Evolutionary conservation across 2,113 vertebrate species (phyloP).

Genomic region (Chlorodrepanis virens): DNA sequence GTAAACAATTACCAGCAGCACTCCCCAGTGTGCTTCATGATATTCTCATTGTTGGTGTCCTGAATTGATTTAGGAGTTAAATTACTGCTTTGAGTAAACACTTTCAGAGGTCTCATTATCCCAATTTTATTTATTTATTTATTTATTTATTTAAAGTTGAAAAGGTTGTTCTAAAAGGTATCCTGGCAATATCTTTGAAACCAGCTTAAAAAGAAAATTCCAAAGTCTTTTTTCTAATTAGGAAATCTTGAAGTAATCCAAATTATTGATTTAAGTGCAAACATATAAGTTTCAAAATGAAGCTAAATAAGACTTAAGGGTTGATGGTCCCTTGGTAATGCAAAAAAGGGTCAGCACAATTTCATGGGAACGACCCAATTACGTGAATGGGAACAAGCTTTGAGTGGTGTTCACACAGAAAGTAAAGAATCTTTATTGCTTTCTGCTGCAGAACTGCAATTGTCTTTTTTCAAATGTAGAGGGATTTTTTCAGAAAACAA

Average conservation of each 20-base stretch:
- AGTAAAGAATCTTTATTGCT: neutral
- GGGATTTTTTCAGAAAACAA: neutral
- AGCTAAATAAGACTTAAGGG: neutral
- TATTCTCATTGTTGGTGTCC: neutral
- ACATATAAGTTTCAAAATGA: neutral
- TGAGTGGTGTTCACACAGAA: neutral
- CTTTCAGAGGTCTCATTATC: neutral
- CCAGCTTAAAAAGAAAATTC: neutral
- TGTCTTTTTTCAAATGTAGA: neutral
- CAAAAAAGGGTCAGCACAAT: neutral
- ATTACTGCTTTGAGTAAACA: neutral
- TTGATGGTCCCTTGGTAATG: neutral
- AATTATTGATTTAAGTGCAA: neutral
- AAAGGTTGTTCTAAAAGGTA: neutral
- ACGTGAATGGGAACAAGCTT: neutral
- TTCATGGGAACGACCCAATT: neutral
- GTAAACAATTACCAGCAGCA: neutral
- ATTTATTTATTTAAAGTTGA: neutral
- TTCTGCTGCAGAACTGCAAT: neutral
- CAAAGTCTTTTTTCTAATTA: neutral
- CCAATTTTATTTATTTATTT: no score
- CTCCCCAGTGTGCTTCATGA: neutral
- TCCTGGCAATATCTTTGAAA: neutral
- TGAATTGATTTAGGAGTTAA: neutral
- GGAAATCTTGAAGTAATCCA: neutral